Percentiles rank a stretch among this genome's conserved stretches.
Conservation (phyloP, 2,113 vertebrate species). For the Alaudala cheleensis region DNA sequence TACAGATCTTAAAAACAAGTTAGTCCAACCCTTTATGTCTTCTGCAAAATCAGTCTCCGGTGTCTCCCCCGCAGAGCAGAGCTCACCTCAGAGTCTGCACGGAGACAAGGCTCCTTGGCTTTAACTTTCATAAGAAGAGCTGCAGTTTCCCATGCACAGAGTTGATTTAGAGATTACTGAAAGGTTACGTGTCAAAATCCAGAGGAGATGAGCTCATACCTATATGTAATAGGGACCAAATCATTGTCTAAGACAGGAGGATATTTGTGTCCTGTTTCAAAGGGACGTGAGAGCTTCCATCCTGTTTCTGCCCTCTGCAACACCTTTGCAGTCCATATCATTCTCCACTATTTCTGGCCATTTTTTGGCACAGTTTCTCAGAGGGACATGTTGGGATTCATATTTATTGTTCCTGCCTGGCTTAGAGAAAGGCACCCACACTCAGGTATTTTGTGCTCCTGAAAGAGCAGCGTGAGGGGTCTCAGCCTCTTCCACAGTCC, state of each 20-base stretch:
- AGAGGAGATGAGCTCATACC: slow-evolving; percentile 28
- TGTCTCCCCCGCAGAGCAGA: neutral
- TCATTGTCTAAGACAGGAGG: neutral
- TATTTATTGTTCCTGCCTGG: neutral
- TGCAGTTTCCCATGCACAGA: neutral
- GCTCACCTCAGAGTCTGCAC: neutral
- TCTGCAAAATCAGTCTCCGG: neutral
- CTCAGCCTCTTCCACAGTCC: neutral
- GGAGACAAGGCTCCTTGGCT: neutral
- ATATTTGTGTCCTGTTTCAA: neutral
- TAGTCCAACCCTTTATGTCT: neutral
- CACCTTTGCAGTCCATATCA: neutral
- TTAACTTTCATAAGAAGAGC: neutral
- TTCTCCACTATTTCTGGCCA: neutral
- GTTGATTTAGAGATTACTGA: slow-evolving; percentile 23
- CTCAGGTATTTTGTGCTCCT: neutral
- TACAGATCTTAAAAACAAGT: slow-evolving; percentile 1
- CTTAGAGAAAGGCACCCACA: neutral
- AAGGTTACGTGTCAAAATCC: neutral
- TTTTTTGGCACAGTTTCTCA: neutral
- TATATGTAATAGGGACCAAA: neutral
- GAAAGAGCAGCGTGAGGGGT: neutral
- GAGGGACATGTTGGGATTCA: neutral
- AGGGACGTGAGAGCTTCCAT: neutral
- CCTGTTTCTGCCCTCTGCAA: neutral